Base-by-base conservation (phyloP, 2,113 vertebrate genomes). In the Forbesichthys agassizii region DNA sequence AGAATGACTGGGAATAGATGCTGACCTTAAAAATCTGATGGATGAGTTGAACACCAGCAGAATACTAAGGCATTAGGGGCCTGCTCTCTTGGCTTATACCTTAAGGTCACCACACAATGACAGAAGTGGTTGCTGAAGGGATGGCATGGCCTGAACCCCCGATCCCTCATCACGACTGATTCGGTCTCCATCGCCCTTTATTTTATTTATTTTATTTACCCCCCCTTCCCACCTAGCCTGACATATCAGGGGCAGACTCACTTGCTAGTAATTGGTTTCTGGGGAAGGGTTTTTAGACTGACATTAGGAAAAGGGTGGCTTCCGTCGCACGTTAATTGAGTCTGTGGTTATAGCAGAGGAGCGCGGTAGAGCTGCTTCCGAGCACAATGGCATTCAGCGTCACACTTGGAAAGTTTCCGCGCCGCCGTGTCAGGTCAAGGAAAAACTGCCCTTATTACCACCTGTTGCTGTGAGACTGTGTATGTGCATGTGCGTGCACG, bases 21-120 rank as follows among this genome's bases (percentile, higher is more conserved):
- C 69, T 88, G 90, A 93, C 92, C 92, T 93, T 93, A 92, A 88
- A 85, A 90, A 81, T 82, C 81, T 90, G 91, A 93, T 88, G 88
- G 88, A 92, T 92, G 87, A 82, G 77, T 63, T 66, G 61, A 66
- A 66, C 74, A 82, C 36, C 76, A 68, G 73, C 73, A 68, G 88
- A 89, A 93, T 91, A 84, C 79, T 88, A 89, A 90, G 86, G 74
- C 65, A 73, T 75, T 59, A 61, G 60, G 51, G 74, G 49, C 63
- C 51, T 14, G 79, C 81, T 83, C 82, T 78, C 78, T 84, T 85
- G 87, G 81, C 86, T 90, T 83, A 55, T 51, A 83, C 85, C 75
- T 92, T 92, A 91, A 92, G 91, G 90, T 92, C 90, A 92, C 71
- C 68, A 55, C 47, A 3, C 58, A 72, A 64, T 82, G 86, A 85